Percentiles rank a stretch among this genome's conserved stretches.
These are phyloP conservation scores for Sceliomorpha sp. DNA, from an alignment of 2,888 invertebrate genomes.

Conservation along the genomic window DNA sequence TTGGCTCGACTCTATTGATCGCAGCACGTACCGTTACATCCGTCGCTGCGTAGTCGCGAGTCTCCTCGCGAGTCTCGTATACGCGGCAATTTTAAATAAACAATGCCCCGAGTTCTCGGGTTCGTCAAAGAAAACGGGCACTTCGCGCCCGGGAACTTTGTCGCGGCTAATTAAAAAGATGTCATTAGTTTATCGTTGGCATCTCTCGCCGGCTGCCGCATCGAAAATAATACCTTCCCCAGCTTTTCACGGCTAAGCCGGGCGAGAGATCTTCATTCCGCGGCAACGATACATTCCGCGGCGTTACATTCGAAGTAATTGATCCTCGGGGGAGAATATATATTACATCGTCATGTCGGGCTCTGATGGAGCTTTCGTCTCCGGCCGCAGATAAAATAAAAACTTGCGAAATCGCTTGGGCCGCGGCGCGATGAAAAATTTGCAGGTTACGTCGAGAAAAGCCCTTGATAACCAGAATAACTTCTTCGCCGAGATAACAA, in stretches of 20 bases:
- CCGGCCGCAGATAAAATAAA: slow-evolving; percentile 34
- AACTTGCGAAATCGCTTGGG: slow-evolving; percentile 36
- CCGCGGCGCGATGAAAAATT: slow-evolving; percentile 63
- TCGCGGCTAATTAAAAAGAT: no score
- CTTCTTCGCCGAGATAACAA: slow-evolving; percentile 25
- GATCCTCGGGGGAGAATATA: slow-evolving; percentile 67
- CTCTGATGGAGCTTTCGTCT: slow-evolving; percentile 53
- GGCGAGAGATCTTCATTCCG: slow-evolving; percentile 11
- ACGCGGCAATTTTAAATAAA: no score
- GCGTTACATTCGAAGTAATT: slow-evolving; percentile 74
- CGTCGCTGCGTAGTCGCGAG: no score
- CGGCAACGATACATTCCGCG: slow-evolving; percentile 68
- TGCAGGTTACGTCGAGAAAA: slow-evolving; percentile 17
- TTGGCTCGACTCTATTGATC: no score
- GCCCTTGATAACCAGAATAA: slow-evolving; percentile 17
- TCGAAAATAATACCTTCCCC: no score
- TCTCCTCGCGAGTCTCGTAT: no score
- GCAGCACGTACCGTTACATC: no score
- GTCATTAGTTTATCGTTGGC: no score
- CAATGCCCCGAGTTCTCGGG: no score
- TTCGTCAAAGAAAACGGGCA: no score
- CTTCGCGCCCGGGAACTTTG: no score
- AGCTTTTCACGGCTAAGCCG: slow-evolving; percentile 6
- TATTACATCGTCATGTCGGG: slow-evolving; percentile 69
- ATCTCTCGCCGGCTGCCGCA: no score